phyloP scores from a whole-genome alignment of 2,797 vertebrate species.

The Prunella strophiata region DNA sequence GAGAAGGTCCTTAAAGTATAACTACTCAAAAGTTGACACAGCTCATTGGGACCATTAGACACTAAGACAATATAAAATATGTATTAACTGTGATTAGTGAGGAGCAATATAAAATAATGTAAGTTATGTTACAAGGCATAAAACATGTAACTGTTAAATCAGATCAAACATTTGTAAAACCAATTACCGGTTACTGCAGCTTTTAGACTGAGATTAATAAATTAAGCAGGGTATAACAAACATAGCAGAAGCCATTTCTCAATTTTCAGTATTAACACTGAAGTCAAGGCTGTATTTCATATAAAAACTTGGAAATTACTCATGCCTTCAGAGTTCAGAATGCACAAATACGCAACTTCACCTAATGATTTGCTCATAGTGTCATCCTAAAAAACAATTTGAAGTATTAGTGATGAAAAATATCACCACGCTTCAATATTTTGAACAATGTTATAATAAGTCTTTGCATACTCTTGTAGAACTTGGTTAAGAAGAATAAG shows the following conservation, averaged over 20 bases:
- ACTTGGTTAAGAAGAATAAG: not conserved
- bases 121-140: not conserved
- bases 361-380: not conserved
- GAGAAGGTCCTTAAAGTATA: not conserved
- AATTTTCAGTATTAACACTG: conserved; percentile 20
- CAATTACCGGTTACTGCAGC: not conserved
- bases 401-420: not conserved
- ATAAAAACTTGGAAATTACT: not conserved
- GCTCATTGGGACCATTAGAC: not conserved
- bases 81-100: not conserved
- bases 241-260: not conserved
- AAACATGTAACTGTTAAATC: not conserved
- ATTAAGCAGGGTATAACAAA: not conserved
- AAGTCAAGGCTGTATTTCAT: conserved; percentile 10
- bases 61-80: not conserved
- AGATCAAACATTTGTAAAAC: conserved; percentile 5
- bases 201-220: not conserved
- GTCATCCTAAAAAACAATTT: not conserved
- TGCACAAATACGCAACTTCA: not conserved
- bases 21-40: not conserved
- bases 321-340: not conserved
- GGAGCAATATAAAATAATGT: not conserved
- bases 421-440: not conserved
- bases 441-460: not conserved
- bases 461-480: not conserved